phyloP scores from a whole-genome alignment of 2,888 invertebrate genomes.

The Scrobipalpa atriplicella region DNA sequence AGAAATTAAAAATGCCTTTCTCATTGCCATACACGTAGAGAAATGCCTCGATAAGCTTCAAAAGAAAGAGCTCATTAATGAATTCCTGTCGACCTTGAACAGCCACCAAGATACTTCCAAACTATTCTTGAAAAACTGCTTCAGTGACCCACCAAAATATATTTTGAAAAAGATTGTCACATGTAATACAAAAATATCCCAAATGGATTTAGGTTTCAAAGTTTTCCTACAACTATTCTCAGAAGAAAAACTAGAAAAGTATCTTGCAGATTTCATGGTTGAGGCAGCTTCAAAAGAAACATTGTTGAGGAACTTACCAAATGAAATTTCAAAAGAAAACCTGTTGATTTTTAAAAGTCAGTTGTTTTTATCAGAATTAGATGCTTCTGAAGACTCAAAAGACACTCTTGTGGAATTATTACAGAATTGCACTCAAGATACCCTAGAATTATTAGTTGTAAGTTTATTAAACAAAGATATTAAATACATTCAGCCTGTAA shows the following conservation, averaged over 20 bases:
- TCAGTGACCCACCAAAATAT: slow-evolving; percentile 65
- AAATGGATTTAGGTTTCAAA: slow-evolving; percentile 60
- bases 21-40: slow-evolving; percentile 80
- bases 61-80: slow-evolving; percentile 63
- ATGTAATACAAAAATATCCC: slow-evolving; percentile 53
- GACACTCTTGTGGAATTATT: slow-evolving; percentile 49
- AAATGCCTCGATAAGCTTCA: slow-evolving; percentile 73
- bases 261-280: slow-evolving; percentile 62
- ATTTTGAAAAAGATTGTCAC: slow-evolving; percentile 66
- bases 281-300: slow-evolving; percentile 70
- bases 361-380: slow-evolving; percentile 55
- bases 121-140: slow-evolving; percentile 54
- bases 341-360: slow-evolving; percentile 60
- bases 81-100: slow-evolving; percentile 62
- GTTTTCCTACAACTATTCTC: slow-evolving; percentile 61
- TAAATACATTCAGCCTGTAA: slow-evolving; percentile 44
- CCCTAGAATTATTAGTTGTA: slow-evolving; percentile 57
- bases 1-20: slow-evolving; percentile 79
- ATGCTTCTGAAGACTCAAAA: slow-evolving; percentile 42
- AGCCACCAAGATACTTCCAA: slow-evolving; percentile 46
- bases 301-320: slow-evolving; percentile 52
- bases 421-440: slow-evolving; percentile 49
- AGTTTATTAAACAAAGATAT: slow-evolving; percentile 55
- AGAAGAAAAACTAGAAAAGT: slow-evolving; percentile 57
- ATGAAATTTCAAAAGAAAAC: slow-evolving; percentile 53